Conservation (phyloP, 2,888 invertebrate genomes). For the Crepidodera aurea region DNA sequence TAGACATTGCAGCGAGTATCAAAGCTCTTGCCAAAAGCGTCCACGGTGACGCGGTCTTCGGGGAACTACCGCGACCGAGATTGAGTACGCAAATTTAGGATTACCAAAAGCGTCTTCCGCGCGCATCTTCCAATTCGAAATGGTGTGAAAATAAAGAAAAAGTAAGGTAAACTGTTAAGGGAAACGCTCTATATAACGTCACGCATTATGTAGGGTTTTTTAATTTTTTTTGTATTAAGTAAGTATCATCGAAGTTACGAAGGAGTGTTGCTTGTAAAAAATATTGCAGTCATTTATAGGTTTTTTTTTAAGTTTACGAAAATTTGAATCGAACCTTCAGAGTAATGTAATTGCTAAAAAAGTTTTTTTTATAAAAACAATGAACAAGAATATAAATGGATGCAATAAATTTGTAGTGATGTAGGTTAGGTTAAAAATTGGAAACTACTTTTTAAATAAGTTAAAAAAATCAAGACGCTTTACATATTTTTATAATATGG, state of each 20-base stretch:
- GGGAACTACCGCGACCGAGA: constrained; percentile 85
- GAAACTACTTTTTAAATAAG: too few relatives aligned
- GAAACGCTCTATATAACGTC: not conserved
- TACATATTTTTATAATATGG: too few relatives aligned
- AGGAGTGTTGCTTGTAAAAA: not conserved
- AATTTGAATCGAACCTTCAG: too few relatives aligned
- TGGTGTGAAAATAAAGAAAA: not conserved
- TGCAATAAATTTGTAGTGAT: too few relatives aligned
- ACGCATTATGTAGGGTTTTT: not conserved
- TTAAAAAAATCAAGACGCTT: too few relatives aligned
- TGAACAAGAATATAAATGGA: too few relatives aligned
- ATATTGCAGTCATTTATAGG: too few relatives aligned
- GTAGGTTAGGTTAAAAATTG: too few relatives aligned
- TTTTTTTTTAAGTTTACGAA: too few relatives aligned
- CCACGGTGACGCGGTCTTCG: constrained; percentile 86
- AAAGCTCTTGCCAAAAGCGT: constrained; percentile 91
- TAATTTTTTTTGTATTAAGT: not conserved
- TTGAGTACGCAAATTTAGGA: constrained; percentile 84
- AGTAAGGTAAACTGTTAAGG: constrained; percentile 7
- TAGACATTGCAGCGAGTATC: constrained; percentile 89
- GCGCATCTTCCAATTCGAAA: constrained; percentile 11
- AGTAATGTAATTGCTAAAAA: too few relatives aligned
- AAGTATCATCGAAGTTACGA: not conserved
- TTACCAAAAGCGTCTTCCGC: constrained; percentile 20
- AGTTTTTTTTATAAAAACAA: too few relatives aligned